Evolutionary conservation across 1,140 invertebrate genomes (phyloP), one percentile per base, ranked within the genome.

Genomic region (Pseudomyrmex cubaensis): DNA sequence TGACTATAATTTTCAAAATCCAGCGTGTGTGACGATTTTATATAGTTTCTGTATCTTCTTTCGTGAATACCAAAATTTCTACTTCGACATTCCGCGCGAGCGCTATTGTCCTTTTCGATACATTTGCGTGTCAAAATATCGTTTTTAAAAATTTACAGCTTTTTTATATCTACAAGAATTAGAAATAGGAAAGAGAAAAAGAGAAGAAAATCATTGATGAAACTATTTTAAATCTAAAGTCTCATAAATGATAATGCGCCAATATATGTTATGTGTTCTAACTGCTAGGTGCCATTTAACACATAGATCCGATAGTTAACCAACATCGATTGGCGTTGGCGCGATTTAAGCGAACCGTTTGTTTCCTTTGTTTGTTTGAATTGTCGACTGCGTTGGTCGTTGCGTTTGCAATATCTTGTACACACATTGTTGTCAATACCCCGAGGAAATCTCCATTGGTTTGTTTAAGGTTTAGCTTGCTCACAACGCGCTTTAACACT

Each of bases 271-370:
- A 52, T 59, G 17, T 15, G 15, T 15, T 15, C n/a, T 17, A 56
- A 52, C 78, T 25, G 54, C 9, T 67, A 83, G 63, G 50, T 75
- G 57, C 57, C 70, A 72, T 83, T 86, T 76, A 82, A 86, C 46
- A 82, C 54, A 50, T 59, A 83, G 85, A 87, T 87, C 72, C 78
- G 72, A 25, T 83, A 74, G 70, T 82, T 75, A 86, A 86, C 85
- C 64, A 54, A 25, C 20, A 82, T 22, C 12, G 20, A 85, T 74
- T 74, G 82, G 46, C 59, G 67, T 86, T 86, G 85, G 78, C 78
- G 59, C 78, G 85, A 87, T 87, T 87, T 83, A 87, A 67, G 76
- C 63, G 85, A 82, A 54, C 61, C 78, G 85, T 87, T 87, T 86
- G 85, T 77, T 83, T 66, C 54, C 64, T 76, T 87, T 86, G 85